Base-by-base conservation (phyloP, 2,113 vertebrate genomes). In the Leptocoma aspasia region DNA sequence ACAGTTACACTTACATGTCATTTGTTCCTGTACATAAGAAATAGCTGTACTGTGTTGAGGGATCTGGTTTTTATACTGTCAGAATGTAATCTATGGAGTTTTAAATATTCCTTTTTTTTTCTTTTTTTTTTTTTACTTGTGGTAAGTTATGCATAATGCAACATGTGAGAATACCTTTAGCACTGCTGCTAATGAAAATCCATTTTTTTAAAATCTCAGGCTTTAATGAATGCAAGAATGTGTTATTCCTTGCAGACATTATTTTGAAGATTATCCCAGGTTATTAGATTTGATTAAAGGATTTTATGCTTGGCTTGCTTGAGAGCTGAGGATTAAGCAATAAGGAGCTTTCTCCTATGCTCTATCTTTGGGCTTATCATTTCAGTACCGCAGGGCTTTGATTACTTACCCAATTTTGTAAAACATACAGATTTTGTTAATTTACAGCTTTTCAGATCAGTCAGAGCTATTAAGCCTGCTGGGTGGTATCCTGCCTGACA, bases 281-380 rank as follows among this genome's bases (percentile, higher is more conserved):
- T 97, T 95, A 93, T 95, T 92, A 92, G 93, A 90, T 96, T 95
- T 96, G 95, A 97, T 96, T 93, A 97, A 95, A 89, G 95, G 94
- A 95, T 96, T 98, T 97, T 89, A 82, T 1, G 79, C 85, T 82
- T 89, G 92, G 59, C 81, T 96, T 92, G 56, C 61, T 83, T 69
- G 77, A 91, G 86, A 83, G 92, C 50, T 19, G 75, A 80, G 94
- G 95, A 95, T 98, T 97, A 98, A 92, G 95, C 85, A 66, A n/a
- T 85, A 96, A 96, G 94, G 82, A 96, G 95, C 68, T 95, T 97
- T 97, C 57, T 83, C 65, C 44, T 95, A 2, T 66, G 44, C n/a
- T 66, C 31, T 93, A 77, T 96, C 96, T 94, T 77, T 82, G 82
- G 86, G 91, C 84, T 95, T 95, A 96, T 96, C 94, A 52, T 85